Evolutionary conservation across 2,113 vertebrate genomes (phyloP).

Genomic region (Cichladusa arquata): DNA sequence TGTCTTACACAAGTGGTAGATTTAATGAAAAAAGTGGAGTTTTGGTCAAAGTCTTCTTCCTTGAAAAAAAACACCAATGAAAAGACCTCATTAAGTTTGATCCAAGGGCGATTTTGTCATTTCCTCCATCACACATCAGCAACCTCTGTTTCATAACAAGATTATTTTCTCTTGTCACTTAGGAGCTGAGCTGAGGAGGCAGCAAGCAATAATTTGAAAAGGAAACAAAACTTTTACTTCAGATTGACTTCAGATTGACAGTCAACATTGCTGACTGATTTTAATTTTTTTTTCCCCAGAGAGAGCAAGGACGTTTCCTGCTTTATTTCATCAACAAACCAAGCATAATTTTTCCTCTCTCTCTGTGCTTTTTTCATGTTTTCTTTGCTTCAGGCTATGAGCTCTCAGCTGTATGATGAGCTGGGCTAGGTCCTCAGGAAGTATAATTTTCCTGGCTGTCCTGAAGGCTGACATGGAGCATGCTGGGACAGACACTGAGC

Average conservation of each 20-base stretch:
- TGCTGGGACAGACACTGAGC: neutral
- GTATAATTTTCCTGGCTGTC: neutral
- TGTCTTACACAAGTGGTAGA: neutral
- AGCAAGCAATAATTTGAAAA: conserved; percentile 19
- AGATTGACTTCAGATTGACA: neutral
- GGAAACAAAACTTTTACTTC: conserved; percentile 20
- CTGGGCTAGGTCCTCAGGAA: neutral
- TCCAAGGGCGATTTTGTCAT: neutral
- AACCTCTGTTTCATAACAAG: conserved; percentile 2
- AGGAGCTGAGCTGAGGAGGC: conserved; percentile 15
- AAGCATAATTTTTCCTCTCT: neutral
- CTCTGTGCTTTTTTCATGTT: neutral
- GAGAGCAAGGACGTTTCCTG: neutral
- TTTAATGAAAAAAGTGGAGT: neutral
- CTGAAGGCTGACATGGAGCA: neutral
- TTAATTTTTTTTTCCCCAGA: neutral
- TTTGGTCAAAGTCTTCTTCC: neutral
- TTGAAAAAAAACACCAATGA: neutral
- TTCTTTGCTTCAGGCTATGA: neutral
- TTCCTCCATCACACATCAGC: conserved; percentile 20
- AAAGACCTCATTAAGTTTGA: neutral
- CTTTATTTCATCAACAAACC: neutral
- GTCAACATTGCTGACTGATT: neutral
- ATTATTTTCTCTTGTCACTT: neutral
- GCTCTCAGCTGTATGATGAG: neutral